phyloP scores from a whole-genome alignment of 2,113 vertebrate genomes.

The Seriola rivoliana region DNA sequence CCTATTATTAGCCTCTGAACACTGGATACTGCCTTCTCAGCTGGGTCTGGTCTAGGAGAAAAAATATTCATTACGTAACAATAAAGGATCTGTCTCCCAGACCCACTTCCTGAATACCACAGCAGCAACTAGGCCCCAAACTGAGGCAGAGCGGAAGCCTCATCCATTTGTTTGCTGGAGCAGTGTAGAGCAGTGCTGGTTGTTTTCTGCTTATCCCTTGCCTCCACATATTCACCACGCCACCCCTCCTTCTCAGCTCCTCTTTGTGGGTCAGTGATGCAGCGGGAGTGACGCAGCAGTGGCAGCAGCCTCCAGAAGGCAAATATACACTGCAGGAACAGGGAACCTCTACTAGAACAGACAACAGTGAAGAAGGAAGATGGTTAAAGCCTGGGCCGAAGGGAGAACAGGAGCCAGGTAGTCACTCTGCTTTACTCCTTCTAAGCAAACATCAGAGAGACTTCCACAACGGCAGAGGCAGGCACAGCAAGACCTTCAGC shows the following conservation, averaged over 20 bases:
- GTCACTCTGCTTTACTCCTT: constrained; percentile 49
- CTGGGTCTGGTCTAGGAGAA: constrained; percentile 68
- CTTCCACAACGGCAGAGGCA: constrained; percentile 55
- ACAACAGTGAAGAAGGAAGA: constrained; percentile 50
- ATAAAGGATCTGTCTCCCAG: constrained; percentile 79
- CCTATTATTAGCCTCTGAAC: constrained; percentile 79
- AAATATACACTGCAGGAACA: constrained; percentile 67
- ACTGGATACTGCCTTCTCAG: constrained; percentile 72
- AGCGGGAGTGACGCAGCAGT: constrained; percentile 79
- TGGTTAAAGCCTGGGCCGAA: constrained; percentile 55
- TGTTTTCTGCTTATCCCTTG: constrained; percentile 72
- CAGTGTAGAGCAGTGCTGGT: constrained; percentile 41
- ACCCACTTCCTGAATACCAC: constrained; percentile 80
- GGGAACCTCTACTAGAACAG: constrained; percentile 63
- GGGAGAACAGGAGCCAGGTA: constrained; percentile 46
- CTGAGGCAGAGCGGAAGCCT: constrained; percentile 60
- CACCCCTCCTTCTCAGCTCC: constrained; percentile 72
- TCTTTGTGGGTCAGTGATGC: constrained; percentile 81
- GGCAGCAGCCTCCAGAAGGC: constrained; percentile 71
- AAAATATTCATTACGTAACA: constrained; percentile 82
- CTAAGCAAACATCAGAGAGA: constrained; percentile 64
- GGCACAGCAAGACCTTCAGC: constrained; percentile 58
- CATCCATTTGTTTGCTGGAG: constrained; percentile 64
- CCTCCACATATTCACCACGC: constrained; percentile 60
- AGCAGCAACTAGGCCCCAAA: constrained; percentile 62